These are phyloP conservation scores for Ephydatia muelleri DNA, from an alignment of 37 sponge, comb jelly and placozoan species.

Conservation along the genomic window DNA sequence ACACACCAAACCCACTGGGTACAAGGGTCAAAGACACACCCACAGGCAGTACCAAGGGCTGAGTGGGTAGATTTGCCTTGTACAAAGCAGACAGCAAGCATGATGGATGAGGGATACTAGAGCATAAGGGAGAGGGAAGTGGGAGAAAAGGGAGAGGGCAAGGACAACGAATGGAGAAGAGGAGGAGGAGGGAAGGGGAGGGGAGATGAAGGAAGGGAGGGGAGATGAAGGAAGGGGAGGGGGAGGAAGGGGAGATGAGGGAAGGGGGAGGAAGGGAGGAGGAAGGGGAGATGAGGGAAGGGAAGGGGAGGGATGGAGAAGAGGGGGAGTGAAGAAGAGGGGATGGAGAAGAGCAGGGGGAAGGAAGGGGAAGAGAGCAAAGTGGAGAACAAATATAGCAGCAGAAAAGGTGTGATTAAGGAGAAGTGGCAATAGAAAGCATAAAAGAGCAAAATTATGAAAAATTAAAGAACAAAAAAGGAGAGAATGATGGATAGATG, in stretches of 20 bases:
- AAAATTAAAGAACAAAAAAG: too few relatives aligned
- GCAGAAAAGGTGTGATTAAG: too few relatives aligned
- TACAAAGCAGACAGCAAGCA: not conserved
- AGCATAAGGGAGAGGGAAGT: not conserved
- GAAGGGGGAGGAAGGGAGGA: too few relatives aligned
- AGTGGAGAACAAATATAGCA: too few relatives aligned
- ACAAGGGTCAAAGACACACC: slow-evolving; percentile 28
- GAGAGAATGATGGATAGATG: too few relatives aligned
- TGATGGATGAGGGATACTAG: not conserved
- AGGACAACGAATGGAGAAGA: slow-evolving; percentile 9
- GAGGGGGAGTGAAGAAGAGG: not conserved
- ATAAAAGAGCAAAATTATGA: too few relatives aligned
- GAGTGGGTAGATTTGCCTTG: not conserved
- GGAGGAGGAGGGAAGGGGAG: not conserved
- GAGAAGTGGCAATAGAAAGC: too few relatives aligned
- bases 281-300: too few relatives aligned
- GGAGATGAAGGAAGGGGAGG: not conserved
- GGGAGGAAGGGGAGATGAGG: not conserved
- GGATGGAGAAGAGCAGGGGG: slow-evolving; percentile 10
- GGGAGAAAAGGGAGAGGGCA: not conserved
- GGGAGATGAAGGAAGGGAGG: not conserved
- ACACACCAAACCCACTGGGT: slow-evolving; percentile 20
- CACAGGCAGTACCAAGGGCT: slow-evolving; percentile 14
- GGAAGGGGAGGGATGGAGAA: not conserved
- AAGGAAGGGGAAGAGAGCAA: too few relatives aligned